These are phyloP conservation scores for Parnassius smintheus DNA, from an alignment of 2,888 invertebrate genomes.

Conservation along the genomic window DNA sequence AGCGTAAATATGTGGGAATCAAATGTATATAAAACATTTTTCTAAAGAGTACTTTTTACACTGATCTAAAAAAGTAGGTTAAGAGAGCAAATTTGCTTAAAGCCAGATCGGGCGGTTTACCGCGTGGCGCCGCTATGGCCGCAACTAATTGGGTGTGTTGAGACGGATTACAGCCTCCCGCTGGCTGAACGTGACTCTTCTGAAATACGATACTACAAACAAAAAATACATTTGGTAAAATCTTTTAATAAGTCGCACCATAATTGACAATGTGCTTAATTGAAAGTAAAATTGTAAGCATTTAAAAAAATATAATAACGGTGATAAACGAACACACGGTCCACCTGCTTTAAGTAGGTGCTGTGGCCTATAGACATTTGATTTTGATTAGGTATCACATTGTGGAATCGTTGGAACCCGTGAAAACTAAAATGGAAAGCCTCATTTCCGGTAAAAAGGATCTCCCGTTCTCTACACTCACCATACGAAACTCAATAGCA, in stretches of 20 bases:
- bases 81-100: constrained; percentile 5
- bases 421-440: no score
- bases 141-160: constrained; percentile 12
- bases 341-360: no score
- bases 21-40: not conserved
- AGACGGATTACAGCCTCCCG: constrained; percentile 11
- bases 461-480: no score
- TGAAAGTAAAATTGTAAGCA: no score
- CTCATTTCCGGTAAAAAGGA: no score
- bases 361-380: no score
- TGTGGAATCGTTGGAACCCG: no score
- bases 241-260: not conserved
- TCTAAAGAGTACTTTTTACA: constrained; percentile 1
- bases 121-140: constrained; percentile 7
- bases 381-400: no score
- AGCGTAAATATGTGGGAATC: not conserved
- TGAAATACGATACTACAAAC: constrained; percentile 4
- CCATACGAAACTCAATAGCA: no score
- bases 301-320: no score
- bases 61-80: constrained; percentile 2
- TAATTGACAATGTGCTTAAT: no score
- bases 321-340: no score
- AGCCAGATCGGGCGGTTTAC: constrained; percentile 5
- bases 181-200: constrained; percentile 2
- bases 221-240: not conserved